Evolutionary conservation across 2,888 invertebrate species (phyloP).

Genomic region (Lepeophtheirus nordmannii): DNA sequence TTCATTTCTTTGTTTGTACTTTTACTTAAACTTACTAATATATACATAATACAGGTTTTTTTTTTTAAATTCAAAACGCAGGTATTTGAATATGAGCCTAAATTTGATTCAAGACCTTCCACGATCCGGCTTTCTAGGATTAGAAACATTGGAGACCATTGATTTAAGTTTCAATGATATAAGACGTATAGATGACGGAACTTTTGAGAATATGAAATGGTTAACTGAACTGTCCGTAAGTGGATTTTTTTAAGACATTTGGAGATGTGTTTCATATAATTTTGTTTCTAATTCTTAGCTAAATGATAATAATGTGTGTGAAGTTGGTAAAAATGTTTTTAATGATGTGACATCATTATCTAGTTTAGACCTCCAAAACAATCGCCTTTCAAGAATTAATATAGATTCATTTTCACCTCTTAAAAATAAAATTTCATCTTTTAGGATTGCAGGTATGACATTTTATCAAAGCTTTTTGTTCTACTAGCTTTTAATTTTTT

Average conservation of each 20-base stretch:
- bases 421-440: not conserved
- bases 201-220: constrained; percentile 24
- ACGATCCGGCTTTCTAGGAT: constrained; percentile 12
- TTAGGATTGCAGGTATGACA: constrained; percentile 12
- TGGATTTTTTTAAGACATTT: not conserved
- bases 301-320: constrained; percentile 19
- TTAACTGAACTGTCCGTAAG: constrained; percentile 9
- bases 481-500: constrained; percentile 27
- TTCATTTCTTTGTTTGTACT: not conserved
- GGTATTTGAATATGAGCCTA: constrained; percentile 21
- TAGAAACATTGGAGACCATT: constrained; percentile 23
- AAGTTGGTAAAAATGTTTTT: constrained; percentile 1
- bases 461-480: not conserved
- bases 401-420: not conserved
- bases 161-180: constrained; percentile 25
- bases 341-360: constrained; percentile 3
- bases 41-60: not conserved
- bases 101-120: constrained; percentile 21
- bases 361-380: constrained; percentile 9
- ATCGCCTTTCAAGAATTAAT: constrained; percentile 9
- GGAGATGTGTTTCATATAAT: not conserved
- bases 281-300: constrained; percentile 4
- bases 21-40: not conserved
- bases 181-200: not conserved
- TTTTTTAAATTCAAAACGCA: not conserved